A percentile compares a stretch with the other conserved stretches of the same genome.
phyloP scores from a whole-genome alignment of 2,888 invertebrate genomes.

The Caenorhabditis sinica region DNA sequence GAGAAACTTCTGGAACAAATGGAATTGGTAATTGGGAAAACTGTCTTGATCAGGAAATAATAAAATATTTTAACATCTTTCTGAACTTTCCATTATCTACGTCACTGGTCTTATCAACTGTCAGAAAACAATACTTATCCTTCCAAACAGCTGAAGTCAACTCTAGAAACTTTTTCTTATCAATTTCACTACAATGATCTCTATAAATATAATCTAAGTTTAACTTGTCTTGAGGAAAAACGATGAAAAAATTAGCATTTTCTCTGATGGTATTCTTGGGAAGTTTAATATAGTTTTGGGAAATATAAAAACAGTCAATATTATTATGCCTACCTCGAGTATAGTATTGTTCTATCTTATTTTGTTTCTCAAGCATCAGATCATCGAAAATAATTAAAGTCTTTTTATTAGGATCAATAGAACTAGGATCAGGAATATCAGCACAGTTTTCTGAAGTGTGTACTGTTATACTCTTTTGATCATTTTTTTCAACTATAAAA shows the following conservation, averaged over 20 bases:
- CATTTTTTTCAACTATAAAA: constrained; percentile 17
- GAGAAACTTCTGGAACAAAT: no score
- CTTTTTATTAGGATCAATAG: constrained; percentile 28
- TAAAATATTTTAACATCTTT: constrained; percentile 29
- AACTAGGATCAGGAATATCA: constrained; percentile 32
- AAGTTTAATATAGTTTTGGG: constrained; percentile 43
- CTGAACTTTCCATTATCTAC: constrained; percentile 36
- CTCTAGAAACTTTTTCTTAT: constrained; percentile 15
- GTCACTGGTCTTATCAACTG: constrained; percentile 39
- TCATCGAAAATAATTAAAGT: constrained; percentile 32
- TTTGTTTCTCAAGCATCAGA: constrained; percentile 29
- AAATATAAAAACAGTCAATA: constrained; percentile 36
- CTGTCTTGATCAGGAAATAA: no score
- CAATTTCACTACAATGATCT: constrained; percentile 20
- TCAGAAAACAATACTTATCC: constrained; percentile 32
- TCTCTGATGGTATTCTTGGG: constrained; percentile 40
- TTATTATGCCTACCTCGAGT: constrained; percentile 33
- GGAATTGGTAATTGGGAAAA: no score
- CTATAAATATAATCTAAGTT: constrained; percentile 31
- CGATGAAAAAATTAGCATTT: constrained; percentile 38
- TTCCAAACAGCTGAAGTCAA: constrained; percentile 19
- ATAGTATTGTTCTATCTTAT: constrained; percentile 38
- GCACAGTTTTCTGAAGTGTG: constrained; percentile 9
- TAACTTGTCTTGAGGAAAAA: constrained; percentile 35
- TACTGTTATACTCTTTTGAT: background rate